A percentile compares a stretch with the other conserved stretches of the same genome.
Conservation (phyloP, 2,797 vertebrate genomes). For the Sebastes jordani region DNA sequence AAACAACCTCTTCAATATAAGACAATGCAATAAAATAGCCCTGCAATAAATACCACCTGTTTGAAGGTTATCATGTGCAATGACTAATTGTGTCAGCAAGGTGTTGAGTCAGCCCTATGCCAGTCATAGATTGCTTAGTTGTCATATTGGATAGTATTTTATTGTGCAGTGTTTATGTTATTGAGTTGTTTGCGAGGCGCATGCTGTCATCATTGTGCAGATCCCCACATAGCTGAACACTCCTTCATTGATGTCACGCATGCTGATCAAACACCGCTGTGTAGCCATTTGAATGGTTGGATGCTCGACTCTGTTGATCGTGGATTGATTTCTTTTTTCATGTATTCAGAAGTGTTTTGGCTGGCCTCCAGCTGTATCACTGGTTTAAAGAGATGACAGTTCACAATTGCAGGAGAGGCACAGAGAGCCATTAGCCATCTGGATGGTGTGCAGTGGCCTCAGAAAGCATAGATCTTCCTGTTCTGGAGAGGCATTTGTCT, state of each 20-base stretch:
- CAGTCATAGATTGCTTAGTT: background rate
- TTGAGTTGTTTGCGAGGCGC: slow-evolving; percentile 8
- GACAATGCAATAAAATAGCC: slow-evolving; percentile 10
- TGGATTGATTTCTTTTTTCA: slow-evolving; percentile 26
- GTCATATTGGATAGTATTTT: background rate
- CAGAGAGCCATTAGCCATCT: slow-evolving; percentile 38
- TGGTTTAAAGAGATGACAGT: slow-evolving; percentile 22
- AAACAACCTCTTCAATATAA: slow-evolving; percentile 31
- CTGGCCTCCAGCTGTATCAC: slow-evolving; percentile 18
- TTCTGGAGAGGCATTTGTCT: slow-evolving; percentile 1
- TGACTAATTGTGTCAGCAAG: background rate
- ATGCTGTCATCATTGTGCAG: slow-evolving; percentile 4
- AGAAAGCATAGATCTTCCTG: slow-evolving; percentile 7
- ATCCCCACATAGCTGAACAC: slow-evolving; percentile 24
- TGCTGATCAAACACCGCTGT: slow-evolving; percentile 34
- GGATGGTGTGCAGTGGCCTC: slow-evolving; percentile 9
- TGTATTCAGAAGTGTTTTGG: slow-evolving; percentile 21
- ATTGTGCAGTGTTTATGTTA: background rate
- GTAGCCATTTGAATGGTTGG: slow-evolving; percentile 19
- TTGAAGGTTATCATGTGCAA: background rate
- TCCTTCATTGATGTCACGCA: slow-evolving; percentile 32
- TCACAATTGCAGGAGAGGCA: slow-evolving; percentile 19
- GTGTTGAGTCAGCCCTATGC: background rate
- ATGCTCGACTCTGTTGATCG: slow-evolving; percentile 38
- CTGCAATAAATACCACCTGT: slow-evolving; percentile 3